These are phyloP conservation scores for Sebastes dallii DNA, from an alignment of 2,797 vertebrate genomes.

Conservation along the genomic window DNA sequence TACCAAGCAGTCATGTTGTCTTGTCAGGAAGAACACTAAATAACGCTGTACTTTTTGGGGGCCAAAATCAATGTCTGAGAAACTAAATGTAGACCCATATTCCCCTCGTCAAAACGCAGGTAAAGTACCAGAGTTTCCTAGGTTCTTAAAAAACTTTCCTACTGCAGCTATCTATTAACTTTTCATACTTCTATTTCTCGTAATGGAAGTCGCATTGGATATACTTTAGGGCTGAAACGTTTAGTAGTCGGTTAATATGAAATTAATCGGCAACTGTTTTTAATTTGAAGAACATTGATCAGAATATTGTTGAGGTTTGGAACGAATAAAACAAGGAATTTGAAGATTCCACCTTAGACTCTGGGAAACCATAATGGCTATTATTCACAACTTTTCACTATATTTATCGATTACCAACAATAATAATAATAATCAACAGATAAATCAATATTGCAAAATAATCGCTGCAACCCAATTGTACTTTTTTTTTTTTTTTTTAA, in stretches of 20 bases:
- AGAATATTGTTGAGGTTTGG: not conserved
- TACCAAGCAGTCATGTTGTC: too few species aligned
- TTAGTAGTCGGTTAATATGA: not conserved
- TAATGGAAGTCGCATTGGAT: not conserved
- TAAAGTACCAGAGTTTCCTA: not conserved
- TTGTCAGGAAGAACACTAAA: too few species aligned
- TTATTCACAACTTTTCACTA: not conserved
- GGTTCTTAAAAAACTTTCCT: not conserved
- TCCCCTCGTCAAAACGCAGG: not conserved
- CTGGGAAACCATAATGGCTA: not conserved
- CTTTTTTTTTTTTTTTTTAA: not conserved
- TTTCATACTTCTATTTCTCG: fast-evolving
- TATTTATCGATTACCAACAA: too few species aligned
- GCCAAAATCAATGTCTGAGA: fast-evolving
- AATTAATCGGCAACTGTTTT: not conserved
- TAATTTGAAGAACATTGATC: not conserved
- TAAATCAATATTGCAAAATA: not conserved
- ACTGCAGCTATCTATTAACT: not conserved
- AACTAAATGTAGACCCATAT: too few species aligned
- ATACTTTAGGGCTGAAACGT: not conserved
- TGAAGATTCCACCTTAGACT: not conserved
- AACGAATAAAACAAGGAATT: not conserved
- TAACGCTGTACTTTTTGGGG: too few species aligned
- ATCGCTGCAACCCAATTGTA: not conserved
- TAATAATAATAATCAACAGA: not conserved